Conservation (phyloP, 1,140 invertebrate genomes). For the Campodea augens region DNA sequence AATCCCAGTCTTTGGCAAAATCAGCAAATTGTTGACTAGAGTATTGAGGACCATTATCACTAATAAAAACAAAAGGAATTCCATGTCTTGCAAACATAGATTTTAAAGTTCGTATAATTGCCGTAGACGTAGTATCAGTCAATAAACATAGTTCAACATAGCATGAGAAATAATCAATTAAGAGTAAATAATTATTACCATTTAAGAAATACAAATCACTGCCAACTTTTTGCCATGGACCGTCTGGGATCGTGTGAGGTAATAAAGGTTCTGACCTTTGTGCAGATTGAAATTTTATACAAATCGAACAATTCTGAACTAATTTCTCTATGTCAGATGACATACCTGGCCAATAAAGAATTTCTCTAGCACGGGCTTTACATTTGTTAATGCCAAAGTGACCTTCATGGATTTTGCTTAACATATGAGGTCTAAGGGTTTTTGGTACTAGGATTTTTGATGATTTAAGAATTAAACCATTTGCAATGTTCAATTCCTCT, state of each 20-base stretch:
- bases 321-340: conserved; percentile 14
- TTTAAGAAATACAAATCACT: no score
- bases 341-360: conserved; percentile 16
- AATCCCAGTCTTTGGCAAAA: conserved; percentile 15
- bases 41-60: conserved; percentile 14
- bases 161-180: conserved; percentile 17
- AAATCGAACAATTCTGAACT: conserved; percentile 15
- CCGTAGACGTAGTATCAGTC: conserved; percentile 9
- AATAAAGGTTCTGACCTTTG: conserved; percentile 13
- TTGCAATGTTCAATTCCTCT: no score
- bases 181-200: no score
- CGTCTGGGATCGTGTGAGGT: conserved; percentile 10
- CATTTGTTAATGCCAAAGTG: no score
- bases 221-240: conserved; percentile 15
- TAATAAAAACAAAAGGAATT: no score
- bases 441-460: conserved; percentile 14
- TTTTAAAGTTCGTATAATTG: conserved; percentile 12
- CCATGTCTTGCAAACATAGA: conserved; percentile 15
- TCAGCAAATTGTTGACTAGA: conserved; percentile 11
- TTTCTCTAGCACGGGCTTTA: no score
- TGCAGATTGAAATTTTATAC: conserved; percentile 11
- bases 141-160: conserved; percentile 14
- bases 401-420: conserved; percentile 14
- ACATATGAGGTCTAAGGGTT: conserved; percentile 11
- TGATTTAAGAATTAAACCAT: conserved; percentile 12